These are phyloP conservation scores for Eilema sororculum DNA, from an alignment of 2,888 invertebrate species.

Conservation along the genomic window DNA sequence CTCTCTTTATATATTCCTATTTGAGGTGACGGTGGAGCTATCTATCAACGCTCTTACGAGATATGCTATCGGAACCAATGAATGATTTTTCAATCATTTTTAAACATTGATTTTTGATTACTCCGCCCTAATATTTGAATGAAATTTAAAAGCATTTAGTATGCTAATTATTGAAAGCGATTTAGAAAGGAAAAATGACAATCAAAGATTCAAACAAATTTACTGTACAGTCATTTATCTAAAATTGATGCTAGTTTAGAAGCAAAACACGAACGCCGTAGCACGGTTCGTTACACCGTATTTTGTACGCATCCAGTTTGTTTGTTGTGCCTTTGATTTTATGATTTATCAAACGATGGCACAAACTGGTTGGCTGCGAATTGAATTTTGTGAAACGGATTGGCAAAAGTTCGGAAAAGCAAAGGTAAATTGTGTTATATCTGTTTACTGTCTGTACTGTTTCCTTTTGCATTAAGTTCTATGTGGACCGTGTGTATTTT, in stretches of 20 bases:
- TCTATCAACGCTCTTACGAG: no score
- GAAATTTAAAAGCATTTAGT: no score
- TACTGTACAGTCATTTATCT: conserved; percentile 16
- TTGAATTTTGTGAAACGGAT: conserved; percentile 20
- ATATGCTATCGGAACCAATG: no score
- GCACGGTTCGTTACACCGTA: conserved; percentile 46
- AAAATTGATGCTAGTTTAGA: conserved; percentile 19
- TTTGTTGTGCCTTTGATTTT: conserved; percentile 39
- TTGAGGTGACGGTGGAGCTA: no score
- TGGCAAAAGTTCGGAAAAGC: conserved; percentile 15
- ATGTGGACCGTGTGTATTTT: background rate
- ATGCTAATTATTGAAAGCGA: background rate
- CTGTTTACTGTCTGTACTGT: conserved; percentile 5
- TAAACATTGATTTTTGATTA: no score
- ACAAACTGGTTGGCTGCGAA: conserved; percentile 23
- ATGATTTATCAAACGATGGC: conserved; percentile 33
- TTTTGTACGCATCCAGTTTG: conserved; percentile 27
- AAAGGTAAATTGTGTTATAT: conserved; percentile 9
- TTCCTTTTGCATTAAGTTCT: background rate
- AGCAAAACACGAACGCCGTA: conserved; percentile 27
- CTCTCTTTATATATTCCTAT: no score
- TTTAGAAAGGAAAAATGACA: background rate
- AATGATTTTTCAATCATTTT: no score
- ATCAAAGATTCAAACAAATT: background rate
- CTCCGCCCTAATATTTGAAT: no score